phyloP scores from a whole-genome alignment of 2,797 vertebrate genomes.

The Coendou prehensilis region DNA sequence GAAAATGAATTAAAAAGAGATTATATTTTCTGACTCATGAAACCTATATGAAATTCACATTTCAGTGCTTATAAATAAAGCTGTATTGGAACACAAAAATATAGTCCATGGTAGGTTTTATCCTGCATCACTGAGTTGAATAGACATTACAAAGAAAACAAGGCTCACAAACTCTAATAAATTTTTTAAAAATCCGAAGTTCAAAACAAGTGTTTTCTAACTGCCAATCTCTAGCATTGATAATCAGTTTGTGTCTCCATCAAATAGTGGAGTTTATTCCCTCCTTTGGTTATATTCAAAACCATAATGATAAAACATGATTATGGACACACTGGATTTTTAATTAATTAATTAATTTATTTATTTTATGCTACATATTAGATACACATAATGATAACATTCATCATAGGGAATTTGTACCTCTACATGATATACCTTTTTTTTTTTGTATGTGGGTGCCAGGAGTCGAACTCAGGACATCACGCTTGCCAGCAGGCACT shows the following conservation, averaged over 20 bases:
- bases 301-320: background rate
- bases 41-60: conserved; percentile 6
- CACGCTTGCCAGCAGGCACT: too few relatives aligned
- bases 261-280: background rate
- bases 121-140: background rate
- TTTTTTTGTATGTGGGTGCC: too few relatives aligned
- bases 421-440: too few relatives aligned
- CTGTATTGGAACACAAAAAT: background rate
- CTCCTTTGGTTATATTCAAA: background rate
- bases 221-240: background rate
- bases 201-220: background rate
- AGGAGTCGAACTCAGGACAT: too few relatives aligned
- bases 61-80: background rate
- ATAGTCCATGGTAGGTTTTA: background rate
- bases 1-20: background rate
- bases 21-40: background rate
- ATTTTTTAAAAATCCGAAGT: background rate
- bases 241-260: background rate
- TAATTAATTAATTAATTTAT: too few relatives aligned
- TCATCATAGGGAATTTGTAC: too few relatives aligned
- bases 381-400: too few relatives aligned
- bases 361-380: too few relatives aligned
- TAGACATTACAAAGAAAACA: background rate
- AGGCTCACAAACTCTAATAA: background rate
- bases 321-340: background rate